These are phyloP conservation scores for Saccostrea glomerata DNA, from an alignment of 1,140 invertebrate species.

Conservation along the genomic window DNA sequence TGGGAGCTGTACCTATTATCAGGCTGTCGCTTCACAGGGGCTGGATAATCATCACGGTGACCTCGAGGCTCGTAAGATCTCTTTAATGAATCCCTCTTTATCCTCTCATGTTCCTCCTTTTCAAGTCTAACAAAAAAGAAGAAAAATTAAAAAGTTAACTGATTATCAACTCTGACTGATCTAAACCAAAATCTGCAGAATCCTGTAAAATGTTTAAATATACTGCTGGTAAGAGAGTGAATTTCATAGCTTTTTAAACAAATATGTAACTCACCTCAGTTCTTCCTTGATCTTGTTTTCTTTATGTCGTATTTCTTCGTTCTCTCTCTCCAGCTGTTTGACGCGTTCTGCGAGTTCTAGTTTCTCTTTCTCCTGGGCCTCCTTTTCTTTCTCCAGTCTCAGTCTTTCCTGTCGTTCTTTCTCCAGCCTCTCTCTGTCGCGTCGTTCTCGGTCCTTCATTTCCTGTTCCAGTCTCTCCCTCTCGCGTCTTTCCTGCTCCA, in stretches of 20 bases:
- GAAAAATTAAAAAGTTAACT: neutral
- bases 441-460: conserved; percentile 1
- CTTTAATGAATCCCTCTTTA: neutral
- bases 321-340: conserved; percentile 17
- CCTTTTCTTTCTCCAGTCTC: conserved; percentile 20
- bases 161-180: neutral
- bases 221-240: neutral
- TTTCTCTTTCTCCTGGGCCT: conserved; percentile 17
- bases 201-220: neutral
- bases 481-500: neutral
- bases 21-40: neutral
- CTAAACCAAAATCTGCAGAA: neutral
- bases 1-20: conserved; percentile 24
- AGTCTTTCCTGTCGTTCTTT: conserved; percentile 2
- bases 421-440: neutral
- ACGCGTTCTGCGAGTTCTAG: neutral
- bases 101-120: conserved; percentile 7
- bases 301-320: conserved; percentile 15
- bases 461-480: neutral
- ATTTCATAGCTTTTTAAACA: neutral
- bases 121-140: neutral
- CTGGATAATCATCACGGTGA: conserved; percentile 4
- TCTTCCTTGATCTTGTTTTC: conserved; percentile 25
- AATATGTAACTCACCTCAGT: neutral
- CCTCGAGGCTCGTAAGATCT: neutral